A percentile compares a stretch with the other conserved stretches of the same genome.
Evolutionary conservation across 1,140 invertebrate genomes (phyloP).

Genomic region (Teleogryllus occipitalis): DNA sequence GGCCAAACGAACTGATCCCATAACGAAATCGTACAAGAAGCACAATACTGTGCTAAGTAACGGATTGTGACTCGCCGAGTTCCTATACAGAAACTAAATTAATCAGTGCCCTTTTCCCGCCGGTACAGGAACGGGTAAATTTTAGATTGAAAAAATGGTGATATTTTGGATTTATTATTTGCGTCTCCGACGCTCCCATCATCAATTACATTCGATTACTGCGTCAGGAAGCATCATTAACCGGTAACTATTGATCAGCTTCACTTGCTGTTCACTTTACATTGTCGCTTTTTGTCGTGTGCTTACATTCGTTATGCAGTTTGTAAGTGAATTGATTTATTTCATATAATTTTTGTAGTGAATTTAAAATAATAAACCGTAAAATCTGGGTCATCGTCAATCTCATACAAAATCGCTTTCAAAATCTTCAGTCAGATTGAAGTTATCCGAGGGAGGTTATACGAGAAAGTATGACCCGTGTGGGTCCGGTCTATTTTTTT

Average conservation of each 20-base stretch:
- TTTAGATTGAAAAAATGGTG: background rate
- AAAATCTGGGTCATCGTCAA: too few species aligned
- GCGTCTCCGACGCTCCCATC: background rate
- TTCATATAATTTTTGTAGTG: background rate
- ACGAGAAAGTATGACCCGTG: too few species aligned
- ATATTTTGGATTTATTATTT: background rate
- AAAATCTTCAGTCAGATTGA: too few species aligned
- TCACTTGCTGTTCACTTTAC: background rate
- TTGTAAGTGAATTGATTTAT: background rate
- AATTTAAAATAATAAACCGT: background rate
- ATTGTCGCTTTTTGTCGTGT: background rate
- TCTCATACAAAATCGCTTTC: too few species aligned
- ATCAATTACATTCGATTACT: background rate
- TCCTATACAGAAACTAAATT: background rate
- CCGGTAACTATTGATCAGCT: background rate
- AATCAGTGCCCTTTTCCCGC: background rate
- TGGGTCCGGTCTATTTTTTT: too few species aligned
- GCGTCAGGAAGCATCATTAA: background rate
- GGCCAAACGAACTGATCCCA: too few species aligned
- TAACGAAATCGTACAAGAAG: too few species aligned
- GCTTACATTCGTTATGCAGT: background rate
- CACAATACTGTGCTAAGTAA: too few species aligned
- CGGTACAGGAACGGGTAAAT: background rate
- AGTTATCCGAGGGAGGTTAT: too few species aligned
- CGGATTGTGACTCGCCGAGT: too few species aligned